Base-by-base conservation (phyloP, 2,888 invertebrate species). In the Colletes collaris region DNA sequence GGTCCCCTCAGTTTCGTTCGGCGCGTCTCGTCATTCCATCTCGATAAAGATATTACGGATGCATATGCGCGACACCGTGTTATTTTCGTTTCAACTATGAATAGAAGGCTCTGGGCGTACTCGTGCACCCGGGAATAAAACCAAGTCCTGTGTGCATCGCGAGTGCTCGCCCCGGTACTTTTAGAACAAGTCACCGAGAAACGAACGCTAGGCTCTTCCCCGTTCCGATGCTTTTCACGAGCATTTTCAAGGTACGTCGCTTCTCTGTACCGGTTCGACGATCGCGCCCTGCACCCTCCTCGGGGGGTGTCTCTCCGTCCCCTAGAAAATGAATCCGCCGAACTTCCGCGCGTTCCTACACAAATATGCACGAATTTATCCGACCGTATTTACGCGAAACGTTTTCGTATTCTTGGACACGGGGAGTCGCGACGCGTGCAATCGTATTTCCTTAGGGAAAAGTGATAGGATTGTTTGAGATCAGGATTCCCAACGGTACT, bases 151-250 rank as follows among this genome's bases (percentile, higher is more conserved):
- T 19, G 44, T 56, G 55, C 65, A 53, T 50, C 69, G n/a, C 16
- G 53, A 4, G 13, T 19, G 11, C 70, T 52, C 50, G 59, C 35
- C 55, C 46, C 56, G 46, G 50, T 60, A 76, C 60, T 71, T 65
- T 60, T 53, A 46, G n/a, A 70, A 62, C 55, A 76, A 76, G 73
- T 72, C 83, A 49, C 35, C 68, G 76, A 66, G 66, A 80, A 83
- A 69, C 63, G 53, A 49, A 52, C 63, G 50, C 52, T 27, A 27
- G 27, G 27, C 46, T 63, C 52, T 63, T 53, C 46, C 55, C 44
- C 40, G 40, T 46, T 46, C 59, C 44, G 65, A 65, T 64, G 66
- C 35, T 55, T 70, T 68, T 71, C 67, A 62, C 59, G 50, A 67
- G 58, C 49, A 62, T 67, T 58, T 62, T n/a, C 56, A 46, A 66